Base-by-base conservation (phyloP, 1,140 invertebrate genomes). In the Zaprionus taronus region DNA sequence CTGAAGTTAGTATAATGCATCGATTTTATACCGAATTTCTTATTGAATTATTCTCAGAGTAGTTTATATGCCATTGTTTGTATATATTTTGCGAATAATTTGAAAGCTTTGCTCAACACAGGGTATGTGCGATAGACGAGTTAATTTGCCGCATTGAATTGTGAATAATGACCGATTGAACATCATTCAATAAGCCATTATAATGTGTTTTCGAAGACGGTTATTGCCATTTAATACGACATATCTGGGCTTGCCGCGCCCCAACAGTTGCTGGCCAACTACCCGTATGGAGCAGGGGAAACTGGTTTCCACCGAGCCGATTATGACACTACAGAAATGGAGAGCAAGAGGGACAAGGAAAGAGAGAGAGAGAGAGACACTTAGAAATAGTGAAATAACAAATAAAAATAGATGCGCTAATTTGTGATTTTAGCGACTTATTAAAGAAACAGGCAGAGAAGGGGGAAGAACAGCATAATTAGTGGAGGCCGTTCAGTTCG, bases 391-490 rank as follows among this genome's bases (percentile, higher is more conserved):
- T 58, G 20, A 62, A 44, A 68, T 62, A 53, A 64, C 4, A 72
- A 67, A 73, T 68, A 56, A 66, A 72, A 26, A 44, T 28, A 26
- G 44, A 47, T 73, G 64, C 71, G 75, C 71, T 77, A 77, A 77
- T 77, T 77, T 67, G 51, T 51, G 56, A 58, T 57, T 49, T 77
- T 66, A 67, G 41, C 64, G n/a, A 77, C 49, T 41, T 61, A 61
- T 73, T 58, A 57, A 51, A 60, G 34, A 28, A 17, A 26, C 47
- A 47, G 17, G 38, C 36, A 47, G 17, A 22, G 38, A 31, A 17
- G 56, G 22, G 17, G 34, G 5, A 49, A 53, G 4, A 53, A 55
- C 12, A 55, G 22, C 51, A 68, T 64, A 73, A 73, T 73, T 73
- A 73, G 20, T 73, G 57, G 49, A 68, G 75, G 71, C 47, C 62